Percentiles rank a stretch among this genome's conserved stretches.
Evolutionary conservation across 2,797 vertebrate species (phyloP).

Genomic region (Lithobates pipiens): DNA sequence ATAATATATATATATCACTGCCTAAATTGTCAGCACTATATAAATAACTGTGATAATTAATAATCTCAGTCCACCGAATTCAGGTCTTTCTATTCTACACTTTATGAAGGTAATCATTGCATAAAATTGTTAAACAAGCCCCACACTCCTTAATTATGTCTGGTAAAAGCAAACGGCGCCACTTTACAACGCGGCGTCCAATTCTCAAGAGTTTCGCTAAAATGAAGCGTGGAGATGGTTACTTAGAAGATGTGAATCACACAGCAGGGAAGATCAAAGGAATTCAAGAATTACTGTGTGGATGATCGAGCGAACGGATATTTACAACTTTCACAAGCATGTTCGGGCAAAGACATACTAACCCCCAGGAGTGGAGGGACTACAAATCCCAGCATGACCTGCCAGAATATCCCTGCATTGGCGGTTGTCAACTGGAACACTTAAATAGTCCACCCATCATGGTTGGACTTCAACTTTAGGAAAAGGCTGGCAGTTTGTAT

Average conservation of each 20-base stretch:
- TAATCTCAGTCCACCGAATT: too few relatives aligned
- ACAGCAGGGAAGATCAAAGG: background rate
- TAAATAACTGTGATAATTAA: too few relatives aligned
- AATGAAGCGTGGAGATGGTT: background rate
- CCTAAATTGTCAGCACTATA: too few relatives aligned
- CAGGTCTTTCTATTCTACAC: background rate
- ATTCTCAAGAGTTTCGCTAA: background rate
- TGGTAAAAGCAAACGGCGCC: background rate
- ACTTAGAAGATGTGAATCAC: background rate
- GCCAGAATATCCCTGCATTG: too few relatives aligned
- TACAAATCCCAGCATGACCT: background rate
- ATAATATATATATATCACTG: too few relatives aligned
- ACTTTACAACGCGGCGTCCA: background rate
- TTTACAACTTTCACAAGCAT: background rate
- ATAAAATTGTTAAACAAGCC: background rate
- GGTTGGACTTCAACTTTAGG: too few relatives aligned
- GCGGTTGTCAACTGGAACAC: too few relatives aligned
- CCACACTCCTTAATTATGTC: background rate
- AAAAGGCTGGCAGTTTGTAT: too few relatives aligned
- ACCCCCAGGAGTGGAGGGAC: background rate
- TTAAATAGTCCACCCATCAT: too few relatives aligned
- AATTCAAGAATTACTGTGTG: background rate
- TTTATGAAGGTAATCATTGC: background rate
- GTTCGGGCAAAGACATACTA: background rate
- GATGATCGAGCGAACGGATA: background rate